Conservation (phyloP, 2,888 invertebrate genomes). For the Deilephila porcellus region DNA sequence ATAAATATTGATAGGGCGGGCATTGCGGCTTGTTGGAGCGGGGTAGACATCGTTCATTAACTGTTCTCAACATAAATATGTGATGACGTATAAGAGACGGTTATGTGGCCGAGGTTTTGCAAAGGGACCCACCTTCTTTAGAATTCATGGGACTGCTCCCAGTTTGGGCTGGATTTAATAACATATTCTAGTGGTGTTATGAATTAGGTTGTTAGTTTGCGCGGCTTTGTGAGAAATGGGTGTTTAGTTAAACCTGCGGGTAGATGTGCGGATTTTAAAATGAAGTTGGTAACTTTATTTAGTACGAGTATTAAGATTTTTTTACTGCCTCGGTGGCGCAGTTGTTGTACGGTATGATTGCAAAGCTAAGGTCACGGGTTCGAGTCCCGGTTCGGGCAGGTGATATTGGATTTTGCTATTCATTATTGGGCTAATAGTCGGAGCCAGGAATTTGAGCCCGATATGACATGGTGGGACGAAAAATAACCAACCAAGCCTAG, state of each 20-base stretch:
- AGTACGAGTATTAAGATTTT: too few species aligned
- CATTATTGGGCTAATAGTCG: too few species aligned
- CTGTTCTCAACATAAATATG: conserved; percentile 46
- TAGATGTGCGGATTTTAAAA: neutral
- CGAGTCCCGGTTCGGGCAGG: too few species aligned
- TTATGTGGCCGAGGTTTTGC: conserved; percentile 28
- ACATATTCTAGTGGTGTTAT: conserved; percentile 22
- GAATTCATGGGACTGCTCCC: conserved; percentile 18
- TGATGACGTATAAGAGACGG: conserved; percentile 44
- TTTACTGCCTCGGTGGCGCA: too few species aligned
- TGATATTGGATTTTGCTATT: too few species aligned
- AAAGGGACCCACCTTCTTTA: conserved; percentile 39
- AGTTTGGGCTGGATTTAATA: conserved; percentile 19
- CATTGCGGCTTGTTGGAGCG: conserved; percentile 32
- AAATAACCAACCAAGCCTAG: too few species aligned
- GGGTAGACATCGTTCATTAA: conserved; percentile 41
- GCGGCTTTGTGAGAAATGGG: neutral
- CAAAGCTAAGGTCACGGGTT: too few species aligned
- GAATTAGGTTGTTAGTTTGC: conserved; percentile 11
- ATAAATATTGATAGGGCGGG: conserved; percentile 53
- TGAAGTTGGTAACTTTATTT: neutral
- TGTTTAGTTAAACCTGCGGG: neutral
- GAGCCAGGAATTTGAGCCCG: too few species aligned
- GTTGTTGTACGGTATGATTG: too few species aligned
- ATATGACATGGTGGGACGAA: too few species aligned